Base-by-base conservation (phyloP, 2,113 vertebrate genomes). In the Cygnus buccinator region DNA sequence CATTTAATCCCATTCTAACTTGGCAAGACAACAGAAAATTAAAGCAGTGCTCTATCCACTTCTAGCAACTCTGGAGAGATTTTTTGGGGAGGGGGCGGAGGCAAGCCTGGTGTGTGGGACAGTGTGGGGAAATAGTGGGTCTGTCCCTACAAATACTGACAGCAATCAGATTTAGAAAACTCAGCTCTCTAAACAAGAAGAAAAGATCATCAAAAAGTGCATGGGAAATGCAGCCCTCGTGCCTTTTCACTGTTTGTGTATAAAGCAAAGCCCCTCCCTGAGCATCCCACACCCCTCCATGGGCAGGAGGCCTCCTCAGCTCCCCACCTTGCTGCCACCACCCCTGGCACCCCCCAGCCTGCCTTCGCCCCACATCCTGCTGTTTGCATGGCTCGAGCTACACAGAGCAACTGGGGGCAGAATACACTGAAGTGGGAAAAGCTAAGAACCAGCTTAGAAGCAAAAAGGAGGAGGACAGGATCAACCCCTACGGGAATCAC, bases 1-100 rank as follows among this genome's bases (percentile, higher is more conserved):
- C 96, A 97, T 98, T 96, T 97, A 98, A 98, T 98, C 97, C 97
- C 96, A 93, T 95, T 97, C 97, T 94, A 94, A 95, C 87, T 98
- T 97, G 97, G 97, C 97, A 97, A 97, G 96, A 93, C 94, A 96
- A 97, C 95, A 98, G 94, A 97, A 98, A 97, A 97, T 95, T 67
- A 96, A 97, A 97, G 95, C 78, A 92, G 26, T 23, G 82, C 78
- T 94, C 80, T 94, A 90, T 94, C 94, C 61, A 65, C 33, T 31
- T 95, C 93, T 65, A 58, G 48, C 62, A 55, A 16, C 75, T 75
- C 76, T 4, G 44, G 57, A 52, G 94, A 89, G 92, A 58, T 89
- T 87, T 58, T 58, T 39, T 75, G 91, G 74, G 80, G 89, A 76
- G 87, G 52, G 12, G 31, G 67, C 13, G 48, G 86, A 58, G 50